phyloP scores from a whole-genome alignment of 2,797 vertebrate genomes.

The Buceros bicornis region DNA sequence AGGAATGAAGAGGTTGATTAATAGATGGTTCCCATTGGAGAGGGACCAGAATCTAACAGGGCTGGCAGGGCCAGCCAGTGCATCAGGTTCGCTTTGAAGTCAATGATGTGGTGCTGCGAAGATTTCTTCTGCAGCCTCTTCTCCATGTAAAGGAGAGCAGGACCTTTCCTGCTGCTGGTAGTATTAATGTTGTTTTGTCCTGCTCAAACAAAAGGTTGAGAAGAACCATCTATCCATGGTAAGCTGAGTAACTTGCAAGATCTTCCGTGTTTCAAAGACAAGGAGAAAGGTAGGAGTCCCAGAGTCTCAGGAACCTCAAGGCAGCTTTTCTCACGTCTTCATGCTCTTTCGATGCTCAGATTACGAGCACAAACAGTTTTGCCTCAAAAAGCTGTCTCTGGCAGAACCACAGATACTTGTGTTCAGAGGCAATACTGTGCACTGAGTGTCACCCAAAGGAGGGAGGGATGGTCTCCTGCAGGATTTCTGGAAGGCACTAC shows the following conservation, averaged over 20 bases:
- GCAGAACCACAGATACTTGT: background rate
- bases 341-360: background rate
- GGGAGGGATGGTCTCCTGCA: conserved; percentile 31
- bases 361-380: background rate
- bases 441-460: conserved; percentile 2
- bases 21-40: background rate
- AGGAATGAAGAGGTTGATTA: background rate
- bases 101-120: background rate
- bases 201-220: background rate
- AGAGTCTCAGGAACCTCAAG: background rate
- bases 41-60: background rate
- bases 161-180: background rate
- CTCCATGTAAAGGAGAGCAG: background rate
- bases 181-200: background rate
- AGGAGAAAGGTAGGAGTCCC: background rate
- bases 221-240: background rate
- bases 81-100: background rate
- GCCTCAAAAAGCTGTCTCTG: background rate
- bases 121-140: background rate
- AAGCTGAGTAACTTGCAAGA: background rate
- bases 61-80: background rate
- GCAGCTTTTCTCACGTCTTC: background rate
- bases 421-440: background rate
- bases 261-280: background rate
- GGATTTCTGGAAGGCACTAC: conserved; percentile 69